A percentile compares a stretch with the other conserved stretches of the same genome.
These are phyloP conservation scores for Hylia prasina DNA, from an alignment of 2,113 vertebrate species.

Conservation along the genomic window DNA sequence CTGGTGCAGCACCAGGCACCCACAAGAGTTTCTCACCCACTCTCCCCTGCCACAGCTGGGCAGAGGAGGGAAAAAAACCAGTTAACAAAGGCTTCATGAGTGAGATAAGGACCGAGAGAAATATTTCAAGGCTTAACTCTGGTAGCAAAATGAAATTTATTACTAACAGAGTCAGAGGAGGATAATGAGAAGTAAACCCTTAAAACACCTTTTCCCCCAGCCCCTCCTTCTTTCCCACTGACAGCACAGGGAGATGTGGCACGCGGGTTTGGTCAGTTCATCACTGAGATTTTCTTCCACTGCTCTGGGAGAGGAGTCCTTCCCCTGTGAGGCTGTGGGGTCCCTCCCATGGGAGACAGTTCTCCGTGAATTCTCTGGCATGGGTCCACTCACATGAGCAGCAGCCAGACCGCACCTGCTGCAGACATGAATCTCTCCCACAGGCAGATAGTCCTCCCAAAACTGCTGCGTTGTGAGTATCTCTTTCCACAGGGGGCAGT, in stretches of 20 bases:
- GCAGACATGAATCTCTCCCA: background rate
- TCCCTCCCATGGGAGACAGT: fast-evolving
- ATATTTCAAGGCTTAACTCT: background rate
- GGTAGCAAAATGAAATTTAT: background rate
- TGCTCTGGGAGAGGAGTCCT: background rate
- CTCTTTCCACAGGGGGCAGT: background rate
- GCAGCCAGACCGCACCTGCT: background rate
- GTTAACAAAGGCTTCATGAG: background rate
- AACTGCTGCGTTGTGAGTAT: background rate
- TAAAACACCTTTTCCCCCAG: no score
- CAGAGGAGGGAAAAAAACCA: background rate
- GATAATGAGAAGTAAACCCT: background rate
- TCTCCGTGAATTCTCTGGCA: fast-evolving
- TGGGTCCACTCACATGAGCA: fast-evolving
- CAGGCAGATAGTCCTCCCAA: fast-evolving
- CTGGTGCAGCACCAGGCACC: no score
- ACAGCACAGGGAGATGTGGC: background rate
- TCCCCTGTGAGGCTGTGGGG: background rate
- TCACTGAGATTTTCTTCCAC: background rate
- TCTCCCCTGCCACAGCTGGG: background rate
- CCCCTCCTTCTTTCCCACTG: fast-evolving
- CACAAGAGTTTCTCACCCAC: fast-evolving
- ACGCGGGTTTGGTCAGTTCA: background rate
- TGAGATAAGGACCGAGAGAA: background rate
- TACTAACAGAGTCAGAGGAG: background rate